phyloP scores from a whole-genome alignment of 1,140 invertebrate genomes.

The Acromyrmex echinatior region DNA sequence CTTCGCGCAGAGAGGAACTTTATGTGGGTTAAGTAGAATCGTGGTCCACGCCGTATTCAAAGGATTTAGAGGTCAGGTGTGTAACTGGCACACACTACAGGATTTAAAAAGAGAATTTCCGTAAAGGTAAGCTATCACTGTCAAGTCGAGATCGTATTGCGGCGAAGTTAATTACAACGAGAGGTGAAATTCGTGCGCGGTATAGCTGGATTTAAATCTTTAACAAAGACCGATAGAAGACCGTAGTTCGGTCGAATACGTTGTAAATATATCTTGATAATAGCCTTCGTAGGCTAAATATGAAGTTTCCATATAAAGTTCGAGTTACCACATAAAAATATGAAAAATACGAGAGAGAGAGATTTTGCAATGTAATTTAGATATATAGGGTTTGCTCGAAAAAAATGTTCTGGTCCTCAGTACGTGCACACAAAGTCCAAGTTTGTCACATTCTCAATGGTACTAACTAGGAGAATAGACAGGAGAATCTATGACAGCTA shows the following conservation, averaged over 20 bases:
- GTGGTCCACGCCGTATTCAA: constrained; percentile 71
- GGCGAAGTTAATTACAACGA: constrained; percentile 63
- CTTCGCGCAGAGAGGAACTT: constrained; percentile 69
- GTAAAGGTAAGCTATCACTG: constrained; percentile 43
- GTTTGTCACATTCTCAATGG: constrained; percentile 28
- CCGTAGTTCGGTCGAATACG: background rate
- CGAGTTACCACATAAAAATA: background rate
- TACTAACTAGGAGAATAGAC: constrained; percentile 30
- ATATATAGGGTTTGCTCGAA: background rate
- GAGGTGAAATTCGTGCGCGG: constrained; percentile 23
- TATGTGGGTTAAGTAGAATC: constrained; percentile 79
- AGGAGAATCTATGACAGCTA: constrained; percentile 53
- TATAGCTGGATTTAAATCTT: constrained; percentile 22
- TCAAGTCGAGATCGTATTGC: constrained; percentile 59
- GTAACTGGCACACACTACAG: constrained; percentile 33
- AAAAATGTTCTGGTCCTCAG: constrained; percentile 29
- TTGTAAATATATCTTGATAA: constrained; percentile 22
- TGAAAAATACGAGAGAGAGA: constrained; percentile 7
- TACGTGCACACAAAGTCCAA: background rate
- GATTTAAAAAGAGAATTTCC: constrained; percentile 61
- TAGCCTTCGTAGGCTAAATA: background rate
- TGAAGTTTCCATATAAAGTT: constrained; percentile 19
- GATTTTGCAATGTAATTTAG: constrained; percentile 9
- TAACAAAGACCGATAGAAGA: constrained; percentile 16
- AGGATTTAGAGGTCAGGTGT: constrained; percentile 74